phyloP scores from a whole-genome alignment of 2,888 invertebrate species.

The Strigamia maritima region DNA sequence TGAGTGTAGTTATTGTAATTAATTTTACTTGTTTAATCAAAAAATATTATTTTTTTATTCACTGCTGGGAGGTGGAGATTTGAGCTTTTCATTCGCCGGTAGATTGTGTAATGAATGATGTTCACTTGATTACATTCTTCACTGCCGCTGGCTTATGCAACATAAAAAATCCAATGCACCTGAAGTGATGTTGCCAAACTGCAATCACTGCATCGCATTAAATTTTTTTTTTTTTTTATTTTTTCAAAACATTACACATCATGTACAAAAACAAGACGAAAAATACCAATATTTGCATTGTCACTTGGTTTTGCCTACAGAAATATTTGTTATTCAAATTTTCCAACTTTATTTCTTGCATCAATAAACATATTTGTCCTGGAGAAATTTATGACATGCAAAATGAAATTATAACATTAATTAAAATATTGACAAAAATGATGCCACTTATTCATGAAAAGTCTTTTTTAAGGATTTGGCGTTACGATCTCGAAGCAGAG shows the following conservation, averaged over 20 bases:
- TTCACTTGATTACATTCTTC: neutral
- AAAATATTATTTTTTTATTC: too few species aligned
- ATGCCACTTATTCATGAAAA: too few species aligned
- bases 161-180: neutral
- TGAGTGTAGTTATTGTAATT: too few species aligned
- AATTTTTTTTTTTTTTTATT: too few species aligned
- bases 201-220: neutral
- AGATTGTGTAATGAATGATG: neutral
- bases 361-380: neutral
- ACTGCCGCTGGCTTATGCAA: neutral
- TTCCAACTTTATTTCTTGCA: neutral
- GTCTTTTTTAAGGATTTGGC: too few species aligned
- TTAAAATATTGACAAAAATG: neutral
- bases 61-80: too few species aligned
- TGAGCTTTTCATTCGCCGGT: too few species aligned
- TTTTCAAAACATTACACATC: too few species aligned
- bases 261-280: neutral
- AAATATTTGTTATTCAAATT: neutral
- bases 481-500: too few species aligned
- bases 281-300: neutral
- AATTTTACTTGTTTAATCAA: too few species aligned
- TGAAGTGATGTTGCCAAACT: neutral
- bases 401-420: neutral
- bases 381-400: neutral
- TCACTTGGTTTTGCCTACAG: neutral